These are phyloP conservation scores for Genyomyrus donnyi DNA, from an alignment of 2,113 vertebrate species.

Conservation along the genomic window DNA sequence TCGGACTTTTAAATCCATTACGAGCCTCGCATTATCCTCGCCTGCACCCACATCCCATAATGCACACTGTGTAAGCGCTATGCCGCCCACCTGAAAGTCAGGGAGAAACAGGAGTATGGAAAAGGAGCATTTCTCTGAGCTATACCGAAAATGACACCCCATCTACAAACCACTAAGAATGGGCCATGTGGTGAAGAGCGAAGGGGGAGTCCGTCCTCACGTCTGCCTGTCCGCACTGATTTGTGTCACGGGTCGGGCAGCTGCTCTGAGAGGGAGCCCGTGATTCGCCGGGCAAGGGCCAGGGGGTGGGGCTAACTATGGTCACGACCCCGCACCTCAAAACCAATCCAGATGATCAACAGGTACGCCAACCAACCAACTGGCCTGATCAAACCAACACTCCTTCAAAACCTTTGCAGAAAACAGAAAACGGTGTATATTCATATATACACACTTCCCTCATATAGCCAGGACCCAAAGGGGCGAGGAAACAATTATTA, in stretches of 20 bases:
- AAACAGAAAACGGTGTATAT: background rate
- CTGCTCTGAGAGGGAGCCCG: background rate
- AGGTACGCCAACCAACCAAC: background rate
- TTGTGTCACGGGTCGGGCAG: background rate
- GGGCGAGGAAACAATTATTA: background rate
- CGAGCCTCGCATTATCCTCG: slow-evolving; percentile 1
- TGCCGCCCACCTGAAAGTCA: background rate
- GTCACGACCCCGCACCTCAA: background rate
- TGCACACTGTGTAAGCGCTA: background rate
- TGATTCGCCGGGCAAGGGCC: background rate
- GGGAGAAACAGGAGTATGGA: background rate
- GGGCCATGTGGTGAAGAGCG: background rate
- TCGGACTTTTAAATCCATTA: slow-evolving; percentile 21
- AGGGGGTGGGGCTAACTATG: background rate
- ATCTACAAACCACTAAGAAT: background rate
- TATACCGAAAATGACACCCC: background rate
- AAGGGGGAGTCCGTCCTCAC: background rate
- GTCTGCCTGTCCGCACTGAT: background rate
- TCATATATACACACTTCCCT: background rate
- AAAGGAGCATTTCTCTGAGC: background rate
- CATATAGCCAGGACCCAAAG: background rate
- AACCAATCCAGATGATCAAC: background rate
- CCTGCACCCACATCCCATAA: background rate
- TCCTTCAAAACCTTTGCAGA: background rate
- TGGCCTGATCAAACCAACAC: background rate